phyloP scores from a whole-genome alignment of 2,797 vertebrate genomes.

The Bufotes viridis region DNA sequence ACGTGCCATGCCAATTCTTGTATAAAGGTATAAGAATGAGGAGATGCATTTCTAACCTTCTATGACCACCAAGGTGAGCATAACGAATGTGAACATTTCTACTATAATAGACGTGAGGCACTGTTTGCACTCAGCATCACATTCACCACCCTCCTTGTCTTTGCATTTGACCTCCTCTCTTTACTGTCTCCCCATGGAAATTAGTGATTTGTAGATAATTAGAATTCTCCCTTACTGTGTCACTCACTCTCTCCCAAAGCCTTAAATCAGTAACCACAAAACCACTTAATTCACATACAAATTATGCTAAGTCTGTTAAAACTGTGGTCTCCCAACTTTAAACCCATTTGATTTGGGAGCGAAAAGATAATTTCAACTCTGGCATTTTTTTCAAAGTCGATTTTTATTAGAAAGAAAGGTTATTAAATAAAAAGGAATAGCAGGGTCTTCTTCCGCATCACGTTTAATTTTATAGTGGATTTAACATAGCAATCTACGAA shows the following conservation, averaged over 20 bases:
- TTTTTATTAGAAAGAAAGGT: constrained; percentile 60
- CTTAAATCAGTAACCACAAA: constrained; percentile 46
- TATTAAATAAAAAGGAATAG: constrained; percentile 46
- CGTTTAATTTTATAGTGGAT: constrained; percentile 37
- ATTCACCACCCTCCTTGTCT: constrained; percentile 24
- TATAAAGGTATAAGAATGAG: not conserved
- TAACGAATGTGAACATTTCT: not conserved
- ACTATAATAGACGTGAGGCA: not conserved
- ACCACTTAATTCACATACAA: constrained; percentile 36
- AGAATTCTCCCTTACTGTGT: constrained; percentile 48
- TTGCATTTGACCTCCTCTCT: constrained; percentile 45
- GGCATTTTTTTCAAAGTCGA: constrained; percentile 54
- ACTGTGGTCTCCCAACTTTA: constrained; percentile 41
- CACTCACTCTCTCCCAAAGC: constrained; percentile 41
- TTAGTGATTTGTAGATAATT: constrained; percentile 56
- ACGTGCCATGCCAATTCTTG: not conserved
- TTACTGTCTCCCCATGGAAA: constrained; percentile 50
- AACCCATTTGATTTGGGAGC: constrained; percentile 29
- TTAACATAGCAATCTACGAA: constrained; percentile 28
- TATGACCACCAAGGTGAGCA: not conserved
- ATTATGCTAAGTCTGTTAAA: constrained; percentile 50
- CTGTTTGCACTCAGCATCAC: constrained; percentile 1
- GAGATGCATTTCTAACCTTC: not conserved
- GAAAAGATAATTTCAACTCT: constrained; percentile 43
- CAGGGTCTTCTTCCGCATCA: constrained; percentile 28